phyloP scores from a whole-genome alignment of 2,888 invertebrate species.

The Eristalinus sepulchralis region DNA sequence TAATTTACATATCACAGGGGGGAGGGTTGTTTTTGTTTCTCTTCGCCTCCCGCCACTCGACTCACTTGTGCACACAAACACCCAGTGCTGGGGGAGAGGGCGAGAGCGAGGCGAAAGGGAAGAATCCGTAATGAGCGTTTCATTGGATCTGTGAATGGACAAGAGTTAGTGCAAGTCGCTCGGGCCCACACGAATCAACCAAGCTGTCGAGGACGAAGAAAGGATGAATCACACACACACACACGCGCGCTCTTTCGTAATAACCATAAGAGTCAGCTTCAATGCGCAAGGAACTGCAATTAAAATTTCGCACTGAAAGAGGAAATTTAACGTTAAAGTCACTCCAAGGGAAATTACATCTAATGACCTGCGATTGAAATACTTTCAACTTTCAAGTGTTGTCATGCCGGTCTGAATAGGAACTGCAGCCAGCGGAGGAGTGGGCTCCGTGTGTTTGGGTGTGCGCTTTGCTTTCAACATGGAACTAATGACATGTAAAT shows the following conservation, averaged over 20 bases:
- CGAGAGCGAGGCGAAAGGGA: conserved; percentile 11
- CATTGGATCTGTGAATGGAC: conserved; percentile 53
- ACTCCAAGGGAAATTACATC: conserved; percentile 64
- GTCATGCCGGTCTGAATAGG: conserved; percentile 47
- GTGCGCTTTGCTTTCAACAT: conserved; percentile 42
- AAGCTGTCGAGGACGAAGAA: conserved; percentile 35
- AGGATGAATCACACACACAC: conserved; percentile 6
- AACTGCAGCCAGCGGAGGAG: conserved; percentile 1
- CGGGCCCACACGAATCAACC: conserved; percentile 42
- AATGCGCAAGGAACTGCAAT: conserved; percentile 53
- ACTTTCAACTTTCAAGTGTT: conserved; percentile 67
- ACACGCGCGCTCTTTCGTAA: conserved; percentile 10
- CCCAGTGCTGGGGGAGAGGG: neutral
- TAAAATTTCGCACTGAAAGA: conserved; percentile 57
- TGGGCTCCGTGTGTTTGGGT: conserved; percentile 1
- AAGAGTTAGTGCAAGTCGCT: conserved; percentile 30
- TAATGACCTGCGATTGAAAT: conserved; percentile 71
- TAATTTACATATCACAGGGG: conserved; percentile 61
- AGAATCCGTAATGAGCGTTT: conserved; percentile 65
- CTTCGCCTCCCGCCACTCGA: neutral
- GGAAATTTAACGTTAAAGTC: conserved; percentile 62
- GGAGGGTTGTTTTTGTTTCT: neutral
- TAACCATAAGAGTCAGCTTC: conserved; percentile 13
- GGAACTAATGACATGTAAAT: conserved; percentile 70
- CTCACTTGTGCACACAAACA: neutral